Evolutionary conservation across 2,797 vertebrate genomes (phyloP).

Genomic region (Perodicticus potto): DNA sequence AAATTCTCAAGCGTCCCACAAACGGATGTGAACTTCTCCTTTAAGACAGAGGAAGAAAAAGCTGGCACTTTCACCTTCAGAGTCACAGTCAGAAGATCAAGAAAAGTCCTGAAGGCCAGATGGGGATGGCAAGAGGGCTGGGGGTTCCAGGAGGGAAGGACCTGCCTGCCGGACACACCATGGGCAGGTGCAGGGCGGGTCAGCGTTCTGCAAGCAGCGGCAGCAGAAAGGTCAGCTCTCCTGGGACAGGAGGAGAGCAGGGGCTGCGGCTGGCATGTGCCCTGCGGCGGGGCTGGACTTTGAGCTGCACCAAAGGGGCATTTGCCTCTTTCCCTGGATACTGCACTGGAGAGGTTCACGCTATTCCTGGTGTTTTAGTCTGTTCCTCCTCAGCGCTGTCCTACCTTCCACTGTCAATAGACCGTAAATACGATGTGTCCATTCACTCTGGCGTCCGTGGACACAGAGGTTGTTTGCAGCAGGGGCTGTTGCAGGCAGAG

Average conservation of each 20-base stretch:
- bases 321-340: not conserved
- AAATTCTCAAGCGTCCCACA: not conserved
- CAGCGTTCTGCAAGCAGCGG: not conserved
- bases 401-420: not conserved
- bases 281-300: not conserved
- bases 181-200: fast-evolving
- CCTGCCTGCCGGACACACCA: not conserved
- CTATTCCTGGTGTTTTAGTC: not conserved
- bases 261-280: too few relatives aligned
- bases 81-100: not conserved
- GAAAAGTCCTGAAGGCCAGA: not conserved
- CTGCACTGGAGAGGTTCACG: not conserved
- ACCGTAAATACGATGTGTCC: too few relatives aligned
- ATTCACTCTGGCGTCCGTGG: not conserved
- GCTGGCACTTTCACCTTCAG: not conserved
- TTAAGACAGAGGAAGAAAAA: slow-evolving; percentile 14
- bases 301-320: not conserved
- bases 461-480: not conserved
- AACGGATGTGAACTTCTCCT: not conserved
- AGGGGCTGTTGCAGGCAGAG: not conserved
- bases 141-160: not conserved
- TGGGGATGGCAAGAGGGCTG: not conserved
- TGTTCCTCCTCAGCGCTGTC: not conserved
- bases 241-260: not conserved
- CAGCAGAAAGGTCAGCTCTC: not conserved